Percentiles rank a stretch among this genome's conserved stretches.
Evolutionary conservation across 2,113 vertebrate species (phyloP).

Genomic region (Podarcis cretensis): DNA sequence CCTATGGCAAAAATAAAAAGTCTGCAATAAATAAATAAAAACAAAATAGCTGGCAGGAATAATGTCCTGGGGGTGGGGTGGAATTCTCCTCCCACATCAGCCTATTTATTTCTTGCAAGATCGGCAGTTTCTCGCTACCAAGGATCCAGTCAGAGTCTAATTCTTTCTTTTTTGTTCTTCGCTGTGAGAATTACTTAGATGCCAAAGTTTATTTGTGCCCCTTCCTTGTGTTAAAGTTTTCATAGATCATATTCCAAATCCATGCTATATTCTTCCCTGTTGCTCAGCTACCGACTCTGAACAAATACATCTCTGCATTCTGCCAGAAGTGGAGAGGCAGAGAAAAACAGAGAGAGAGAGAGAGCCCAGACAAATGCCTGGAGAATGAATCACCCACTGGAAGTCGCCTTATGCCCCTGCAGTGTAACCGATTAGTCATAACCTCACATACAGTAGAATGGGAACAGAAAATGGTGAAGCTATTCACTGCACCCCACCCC

Average conservation of each 20-base stretch:
- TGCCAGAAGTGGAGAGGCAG: slow-evolving; percentile 46
- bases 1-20: no score
- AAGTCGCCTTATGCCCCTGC: slow-evolving; percentile 60
- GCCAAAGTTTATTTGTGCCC: slow-evolving; percentile 40
- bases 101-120: not conserved
- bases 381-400: slow-evolving; percentile 71
- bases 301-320: slow-evolving; percentile 63
- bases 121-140: fast-evolving
- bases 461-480: slow-evolving; percentile 61
- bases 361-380: slow-evolving; percentile 71
- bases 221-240: slow-evolving; percentile 47
- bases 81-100: not conserved
- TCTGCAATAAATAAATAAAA: not conserved
- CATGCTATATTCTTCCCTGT: slow-evolving; percentile 49
- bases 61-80: not conserved
- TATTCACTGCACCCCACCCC: not conserved
- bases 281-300: slow-evolving; percentile 67
- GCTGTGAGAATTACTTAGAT: slow-evolving; percentile 29
- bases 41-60: not conserved
- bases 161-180: slow-evolving; percentile 14
- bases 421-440: slow-evolving; percentile 62
- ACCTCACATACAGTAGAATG: slow-evolving; percentile 18
- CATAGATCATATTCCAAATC: slow-evolving; percentile 61
- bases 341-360: slow-evolving; percentile 38
- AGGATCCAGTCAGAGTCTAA: not conserved